Percentiles rank a stretch among this genome's conserved stretches.
Evolutionary conservation across 2,113 vertebrate species (phyloP).

Genomic region (Beaufortia kweichowensis): DNA sequence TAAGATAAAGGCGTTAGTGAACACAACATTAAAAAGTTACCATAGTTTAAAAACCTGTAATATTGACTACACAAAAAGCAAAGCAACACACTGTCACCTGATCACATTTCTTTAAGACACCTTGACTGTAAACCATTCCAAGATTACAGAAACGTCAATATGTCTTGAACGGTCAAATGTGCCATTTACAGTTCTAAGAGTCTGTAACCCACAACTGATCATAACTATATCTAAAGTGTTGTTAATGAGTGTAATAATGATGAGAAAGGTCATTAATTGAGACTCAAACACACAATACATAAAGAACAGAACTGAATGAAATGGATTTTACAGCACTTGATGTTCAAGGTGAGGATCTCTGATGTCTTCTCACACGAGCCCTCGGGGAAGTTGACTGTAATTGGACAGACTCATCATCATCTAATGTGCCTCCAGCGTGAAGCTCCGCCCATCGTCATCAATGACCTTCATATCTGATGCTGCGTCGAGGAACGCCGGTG

Average conservation of each 20-base stretch:
- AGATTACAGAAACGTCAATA: no score
- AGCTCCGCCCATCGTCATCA: slow-evolving; percentile 40
- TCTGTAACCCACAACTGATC: no score
- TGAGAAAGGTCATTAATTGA: slow-evolving; percentile 49
- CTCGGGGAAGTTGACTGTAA: slow-evolving; percentile 51
- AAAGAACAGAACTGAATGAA: slow-evolving; percentile 44
- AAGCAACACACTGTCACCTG: no score
- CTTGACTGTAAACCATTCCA: no score
- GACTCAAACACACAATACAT: slow-evolving; percentile 48
- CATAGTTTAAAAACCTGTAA: no score
- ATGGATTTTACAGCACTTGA: slow-evolving; percentile 60
- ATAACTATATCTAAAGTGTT: slow-evolving; percentile 15
- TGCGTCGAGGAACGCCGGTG: background rate
- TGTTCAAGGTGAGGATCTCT: slow-evolving; percentile 59
- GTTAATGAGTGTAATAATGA: slow-evolving; percentile 14
- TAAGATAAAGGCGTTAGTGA: no score
- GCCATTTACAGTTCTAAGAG: no score
- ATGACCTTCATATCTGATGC: slow-evolving; percentile 48
- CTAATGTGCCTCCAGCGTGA: slow-evolving; percentile 36
- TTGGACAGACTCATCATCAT: slow-evolving; percentile 47
- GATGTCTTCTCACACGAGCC: slow-evolving; percentile 38
- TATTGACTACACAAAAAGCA: no score
- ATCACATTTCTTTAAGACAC: no score
- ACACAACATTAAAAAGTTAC: no score
- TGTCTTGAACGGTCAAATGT: no score